phyloP scores from a whole-genome alignment of 2,113 vertebrate genomes.

The Chinchilla lanigera region DNA sequence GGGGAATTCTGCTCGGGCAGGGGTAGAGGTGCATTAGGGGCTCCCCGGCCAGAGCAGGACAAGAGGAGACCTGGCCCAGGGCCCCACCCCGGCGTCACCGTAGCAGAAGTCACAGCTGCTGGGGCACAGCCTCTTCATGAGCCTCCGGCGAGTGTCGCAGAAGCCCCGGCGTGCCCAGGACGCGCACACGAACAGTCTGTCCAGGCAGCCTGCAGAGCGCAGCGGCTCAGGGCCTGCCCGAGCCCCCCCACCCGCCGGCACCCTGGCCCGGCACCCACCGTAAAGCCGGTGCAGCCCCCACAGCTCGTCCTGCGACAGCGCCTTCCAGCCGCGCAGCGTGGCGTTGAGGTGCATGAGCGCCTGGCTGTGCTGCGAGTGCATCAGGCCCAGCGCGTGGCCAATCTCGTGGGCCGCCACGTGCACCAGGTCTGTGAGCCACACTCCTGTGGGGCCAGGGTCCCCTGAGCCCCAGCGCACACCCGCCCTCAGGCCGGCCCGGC shows the following conservation, averaged over 20 bases:
- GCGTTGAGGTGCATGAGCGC: constrained; percentile 98
- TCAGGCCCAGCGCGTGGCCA: constrained; percentile 95
- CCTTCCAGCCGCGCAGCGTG: constrained; percentile 93
- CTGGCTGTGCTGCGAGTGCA: constrained; percentile 94
- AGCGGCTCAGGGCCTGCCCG: accelerated
- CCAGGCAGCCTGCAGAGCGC: constrained; percentile 91
- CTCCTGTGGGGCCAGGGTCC: constrained; percentile 85
- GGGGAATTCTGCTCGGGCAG: constrained; percentile 90
- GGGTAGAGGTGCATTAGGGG: neutral
- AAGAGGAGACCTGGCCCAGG: accelerated
- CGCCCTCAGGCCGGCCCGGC: neutral
- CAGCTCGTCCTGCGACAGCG: constrained; percentile 96
- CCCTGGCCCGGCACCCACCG: constrained; percentile 83
- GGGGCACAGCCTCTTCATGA: constrained; percentile 98
- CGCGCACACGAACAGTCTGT: constrained; percentile 92
- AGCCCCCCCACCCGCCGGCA: accelerated
- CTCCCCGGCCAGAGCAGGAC: accelerated
- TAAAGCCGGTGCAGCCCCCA: constrained; percentile 98
- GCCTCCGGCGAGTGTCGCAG: constrained; percentile 90
- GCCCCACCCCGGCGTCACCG: constrained; percentile 83
- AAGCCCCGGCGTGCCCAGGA: constrained; percentile 93
- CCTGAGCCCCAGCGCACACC: neutral
- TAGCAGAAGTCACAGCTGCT: constrained; percentile 98
- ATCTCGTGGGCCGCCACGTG: constrained; percentile 98
- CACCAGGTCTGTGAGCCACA: constrained; percentile 98